Conservation (phyloP, 2,888 invertebrate species). For the Apocheima hispidaria region DNA sequence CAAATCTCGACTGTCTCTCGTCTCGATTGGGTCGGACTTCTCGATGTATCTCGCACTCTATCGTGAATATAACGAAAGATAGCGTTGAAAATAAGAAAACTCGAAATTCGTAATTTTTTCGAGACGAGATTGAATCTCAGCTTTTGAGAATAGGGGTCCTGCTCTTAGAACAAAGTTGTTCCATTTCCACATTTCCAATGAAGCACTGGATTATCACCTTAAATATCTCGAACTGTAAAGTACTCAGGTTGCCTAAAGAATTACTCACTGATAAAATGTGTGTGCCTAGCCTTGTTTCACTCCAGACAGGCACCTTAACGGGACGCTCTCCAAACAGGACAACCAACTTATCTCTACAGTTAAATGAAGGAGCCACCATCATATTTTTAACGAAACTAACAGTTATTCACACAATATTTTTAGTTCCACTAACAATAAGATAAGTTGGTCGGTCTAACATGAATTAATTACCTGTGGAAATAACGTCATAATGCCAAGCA, state of each 20-base stretch:
- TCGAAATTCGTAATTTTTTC: too few species aligned
- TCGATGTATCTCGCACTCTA: too few species aligned
- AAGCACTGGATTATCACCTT: neutral
- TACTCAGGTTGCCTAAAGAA: constrained; percentile 6
- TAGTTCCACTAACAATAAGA: neutral
- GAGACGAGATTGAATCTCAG: too few species aligned
- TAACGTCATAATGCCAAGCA: constrained; percentile 30
- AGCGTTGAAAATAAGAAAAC: too few species aligned
- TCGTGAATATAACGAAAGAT: too few species aligned
- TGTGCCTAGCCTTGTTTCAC: constrained; percentile 1
- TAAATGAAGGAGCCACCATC: neutral
- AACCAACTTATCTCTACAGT: neutral
- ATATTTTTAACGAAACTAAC: neutral
- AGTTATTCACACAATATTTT: neutral
- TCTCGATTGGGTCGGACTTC: too few species aligned
- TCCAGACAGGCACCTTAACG: constrained; percentile 15
- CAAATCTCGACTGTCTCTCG: too few species aligned
- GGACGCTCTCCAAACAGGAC: neutral
- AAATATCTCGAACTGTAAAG: neutral
- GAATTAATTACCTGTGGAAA: constrained; percentile 42
- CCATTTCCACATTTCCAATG: too few species aligned
- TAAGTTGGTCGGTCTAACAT: constrained; percentile 7
- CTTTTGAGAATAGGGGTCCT: too few species aligned
- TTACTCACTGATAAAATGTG: constrained; percentile 4
- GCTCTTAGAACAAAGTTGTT: too few species aligned